Evolutionary conservation across 92 coral and sea anemone species (phyloP).

Genomic region (Zoanthus solanderi): DNA sequence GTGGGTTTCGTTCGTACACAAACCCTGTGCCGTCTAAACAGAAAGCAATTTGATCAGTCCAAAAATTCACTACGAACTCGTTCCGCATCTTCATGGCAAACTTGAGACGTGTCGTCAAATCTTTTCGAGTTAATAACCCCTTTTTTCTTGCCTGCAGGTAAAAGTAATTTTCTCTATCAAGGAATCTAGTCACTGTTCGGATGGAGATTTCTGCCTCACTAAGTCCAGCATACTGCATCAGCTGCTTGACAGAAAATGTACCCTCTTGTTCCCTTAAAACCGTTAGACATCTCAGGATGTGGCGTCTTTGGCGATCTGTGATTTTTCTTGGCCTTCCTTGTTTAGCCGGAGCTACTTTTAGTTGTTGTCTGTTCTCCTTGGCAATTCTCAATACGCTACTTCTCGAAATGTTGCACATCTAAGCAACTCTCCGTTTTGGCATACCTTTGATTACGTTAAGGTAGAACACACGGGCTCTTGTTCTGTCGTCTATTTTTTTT

Average conservation of each 20-base stretch:
- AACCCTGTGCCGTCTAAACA: conserved; percentile 28
- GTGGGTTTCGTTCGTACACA: conserved; percentile 2
- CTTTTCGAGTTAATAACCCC: conserved; percentile 25
- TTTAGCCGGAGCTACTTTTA: no score
- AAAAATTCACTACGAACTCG: conserved; percentile 3
- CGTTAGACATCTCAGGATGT: no score
- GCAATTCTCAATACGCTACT: conserved; percentile 13
- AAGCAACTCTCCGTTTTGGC: neutral
- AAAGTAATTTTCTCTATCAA: no score
- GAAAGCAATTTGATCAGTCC: conserved; percentile 31
- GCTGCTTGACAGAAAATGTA: neutral
- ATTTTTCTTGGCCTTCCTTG: no score
- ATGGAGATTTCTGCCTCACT: neutral
- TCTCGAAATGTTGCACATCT: neutral
- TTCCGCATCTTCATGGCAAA: neutral
- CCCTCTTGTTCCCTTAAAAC: no score
- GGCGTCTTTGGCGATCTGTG: no score
- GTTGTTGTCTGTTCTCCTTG: neutral
- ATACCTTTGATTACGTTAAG: no score
- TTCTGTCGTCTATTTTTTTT: no score
- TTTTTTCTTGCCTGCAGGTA: no score
- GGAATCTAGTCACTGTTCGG: conserved; percentile 42
- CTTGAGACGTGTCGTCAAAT: conserved; percentile 18
- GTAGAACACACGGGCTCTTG: no score
- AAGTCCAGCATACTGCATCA: conserved; percentile 29